Conservation (phyloP, 2,113 vertebrate species). For the Scophthalmus maximus region DNA sequence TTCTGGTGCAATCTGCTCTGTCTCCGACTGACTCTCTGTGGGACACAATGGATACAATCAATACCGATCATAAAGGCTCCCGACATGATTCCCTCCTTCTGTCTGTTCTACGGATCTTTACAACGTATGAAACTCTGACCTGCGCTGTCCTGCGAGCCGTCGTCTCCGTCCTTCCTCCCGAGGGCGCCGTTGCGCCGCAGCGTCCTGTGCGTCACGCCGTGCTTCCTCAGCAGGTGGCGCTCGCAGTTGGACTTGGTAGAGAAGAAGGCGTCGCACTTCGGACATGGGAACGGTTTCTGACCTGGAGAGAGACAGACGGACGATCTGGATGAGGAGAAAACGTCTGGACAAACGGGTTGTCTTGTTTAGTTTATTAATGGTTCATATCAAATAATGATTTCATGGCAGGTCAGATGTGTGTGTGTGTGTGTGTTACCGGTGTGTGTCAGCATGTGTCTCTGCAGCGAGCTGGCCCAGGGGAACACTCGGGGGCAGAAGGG, state of each 20-base stretch:
- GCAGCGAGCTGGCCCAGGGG: conserved; percentile 94
- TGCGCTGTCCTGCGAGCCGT: conserved; percentile 83
- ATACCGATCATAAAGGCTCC: too few species aligned
- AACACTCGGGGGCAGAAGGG: conserved; percentile 94
- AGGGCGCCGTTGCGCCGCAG: conserved; percentile 85
- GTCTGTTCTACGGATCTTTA: too few species aligned
- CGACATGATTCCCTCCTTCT: too few species aligned
- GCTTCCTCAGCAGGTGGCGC: conserved; percentile 91
- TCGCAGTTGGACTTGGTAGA: conserved; percentile 92
- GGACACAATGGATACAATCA: not conserved
- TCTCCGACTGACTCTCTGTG: conserved; percentile 90
- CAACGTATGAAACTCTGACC: too few species aligned
- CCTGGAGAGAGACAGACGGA: conserved; percentile 64
- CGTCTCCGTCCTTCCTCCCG: conserved; percentile 79
- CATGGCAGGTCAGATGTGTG: too few species aligned
- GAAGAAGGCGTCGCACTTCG: conserved; percentile 88
- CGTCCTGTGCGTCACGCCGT: conserved; percentile 83
- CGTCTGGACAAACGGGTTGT: not conserved
- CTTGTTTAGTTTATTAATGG: too few species aligned
- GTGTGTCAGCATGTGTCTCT: conserved; percentile 97
- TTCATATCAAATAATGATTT: too few species aligned
- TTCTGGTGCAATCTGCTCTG: conserved; percentile 79
- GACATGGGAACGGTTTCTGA: conserved; percentile 90
- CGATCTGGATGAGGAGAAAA: not conserved
- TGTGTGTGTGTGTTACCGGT: conserved; percentile 83